A percentile compares a stretch with the other conserved stretches of the same genome.
phyloP scores from a whole-genome alignment of 2,113 vertebrate species.

The Aegithalos caudatus region DNA sequence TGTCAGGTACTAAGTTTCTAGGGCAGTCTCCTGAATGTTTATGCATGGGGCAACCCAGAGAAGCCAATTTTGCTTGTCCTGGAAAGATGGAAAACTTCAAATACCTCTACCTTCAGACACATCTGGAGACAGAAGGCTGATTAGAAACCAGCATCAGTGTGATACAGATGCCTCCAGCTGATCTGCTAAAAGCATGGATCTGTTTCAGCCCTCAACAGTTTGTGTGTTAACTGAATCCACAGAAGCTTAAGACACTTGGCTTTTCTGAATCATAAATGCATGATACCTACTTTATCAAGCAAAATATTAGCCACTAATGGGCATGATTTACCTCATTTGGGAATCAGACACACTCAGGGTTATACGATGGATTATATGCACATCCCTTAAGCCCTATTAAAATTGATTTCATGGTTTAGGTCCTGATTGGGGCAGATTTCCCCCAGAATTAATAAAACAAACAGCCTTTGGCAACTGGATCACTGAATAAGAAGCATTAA shows the following conservation, averaged over 20 bases:
- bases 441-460: conserved; percentile 1
- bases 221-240: neutral
- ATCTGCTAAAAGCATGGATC: neutral
- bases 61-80: neutral
- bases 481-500: neutral
- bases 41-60: neutral
- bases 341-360: neutral
- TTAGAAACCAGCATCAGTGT: neutral
- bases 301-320: neutral
- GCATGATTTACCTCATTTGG: neutral
- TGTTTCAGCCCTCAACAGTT: neutral
- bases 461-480: neutral
- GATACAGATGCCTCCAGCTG: neutral
- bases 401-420: neutral
- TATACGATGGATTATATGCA: neutral
- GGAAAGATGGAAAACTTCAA: neutral
- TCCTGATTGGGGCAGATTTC: neutral
- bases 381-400: neutral
- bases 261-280: neutral
- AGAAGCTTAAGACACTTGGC: neutral
- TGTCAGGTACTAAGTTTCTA: neutral
- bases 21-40: neutral
- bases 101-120: neutral
- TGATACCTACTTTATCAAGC: neutral
- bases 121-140: neutral